phyloP scores from a whole-genome alignment of 2,113 vertebrate genomes.

The Peromyscus maniculatus region DNA sequence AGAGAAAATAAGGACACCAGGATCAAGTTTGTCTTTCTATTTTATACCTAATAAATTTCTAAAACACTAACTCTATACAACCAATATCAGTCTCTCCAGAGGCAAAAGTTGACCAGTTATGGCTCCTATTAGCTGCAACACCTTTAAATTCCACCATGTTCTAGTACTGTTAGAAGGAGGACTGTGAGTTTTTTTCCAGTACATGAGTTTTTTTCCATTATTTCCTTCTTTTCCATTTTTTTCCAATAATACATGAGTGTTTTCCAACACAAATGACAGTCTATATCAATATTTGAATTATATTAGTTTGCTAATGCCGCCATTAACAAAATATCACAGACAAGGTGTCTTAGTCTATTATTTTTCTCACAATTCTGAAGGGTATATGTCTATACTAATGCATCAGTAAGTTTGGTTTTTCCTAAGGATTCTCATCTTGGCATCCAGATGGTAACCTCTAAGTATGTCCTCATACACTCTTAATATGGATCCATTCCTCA shows the following conservation, averaged over 20 bases:
- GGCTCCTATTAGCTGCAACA: neutral
- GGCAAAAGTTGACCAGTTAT: neutral
- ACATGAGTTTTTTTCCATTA: too few relatives aligned
- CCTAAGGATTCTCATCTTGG: neutral
- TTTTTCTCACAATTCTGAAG: neutral
- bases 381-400: neutral
- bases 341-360: neutral
- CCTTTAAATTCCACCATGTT: neutral
- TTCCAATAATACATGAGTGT: neutral
- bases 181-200: neutral
- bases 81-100: neutral
- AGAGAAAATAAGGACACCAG: neutral
- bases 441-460: neutral
- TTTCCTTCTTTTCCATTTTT: too few relatives aligned
- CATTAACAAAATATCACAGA: neutral
- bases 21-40: neutral
- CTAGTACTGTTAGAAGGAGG: neutral
- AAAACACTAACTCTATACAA: neutral
- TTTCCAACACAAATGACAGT: neutral
- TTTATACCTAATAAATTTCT: neutral
- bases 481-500: neutral
- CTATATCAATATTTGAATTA: neutral
- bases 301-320: neutral
- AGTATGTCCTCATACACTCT: neutral
- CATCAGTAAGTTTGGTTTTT: neutral